These are phyloP conservation scores for Pachypeltis micranthus DNA, from an alignment of 1,140 invertebrate genomes.

Conservation along the genomic window DNA sequence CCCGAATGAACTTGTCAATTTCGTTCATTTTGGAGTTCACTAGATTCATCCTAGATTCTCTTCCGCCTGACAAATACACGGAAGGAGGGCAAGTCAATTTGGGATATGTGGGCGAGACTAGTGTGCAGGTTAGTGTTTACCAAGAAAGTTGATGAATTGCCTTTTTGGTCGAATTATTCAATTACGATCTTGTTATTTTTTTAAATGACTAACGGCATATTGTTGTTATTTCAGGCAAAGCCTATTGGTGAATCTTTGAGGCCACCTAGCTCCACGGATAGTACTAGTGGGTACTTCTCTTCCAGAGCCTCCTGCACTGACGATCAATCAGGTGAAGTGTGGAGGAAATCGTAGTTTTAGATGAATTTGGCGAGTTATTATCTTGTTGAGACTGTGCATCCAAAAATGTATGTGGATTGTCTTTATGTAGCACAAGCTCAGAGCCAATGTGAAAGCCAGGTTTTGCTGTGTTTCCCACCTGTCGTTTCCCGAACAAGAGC, in stretches of 20 bases:
- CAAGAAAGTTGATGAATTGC: too few species aligned
- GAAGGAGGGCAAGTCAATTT: slow-evolving; percentile 55
- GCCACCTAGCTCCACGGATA: slow-evolving; percentile 38
- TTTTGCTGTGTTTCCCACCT: too few species aligned
- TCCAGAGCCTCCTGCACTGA: slow-evolving; percentile 33
- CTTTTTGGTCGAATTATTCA: too few species aligned
- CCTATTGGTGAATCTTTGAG: slow-evolving; percentile 16
- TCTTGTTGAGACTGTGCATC: too few species aligned
- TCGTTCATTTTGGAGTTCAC: slow-evolving; percentile 55
- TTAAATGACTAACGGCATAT: too few species aligned
- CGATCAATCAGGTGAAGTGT: slow-evolving; percentile 27
- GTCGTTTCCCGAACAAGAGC: too few species aligned
- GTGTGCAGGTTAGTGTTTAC: slow-evolving; percentile 26
- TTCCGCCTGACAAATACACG: slow-evolving; percentile 42
- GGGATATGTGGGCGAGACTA: slow-evolving; percentile 46
- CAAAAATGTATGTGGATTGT: too few species aligned
- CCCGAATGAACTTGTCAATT: slow-evolving; percentile 57
- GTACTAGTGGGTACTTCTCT: slow-evolving; percentile 46
- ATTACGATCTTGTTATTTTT: too few species aligned
- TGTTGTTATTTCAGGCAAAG: slow-evolving; percentile 21
- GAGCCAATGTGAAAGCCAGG: too few species aligned
- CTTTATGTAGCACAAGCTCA: too few species aligned
- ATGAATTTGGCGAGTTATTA: too few species aligned
- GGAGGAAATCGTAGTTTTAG: too few species aligned
- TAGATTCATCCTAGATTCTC: slow-evolving; percentile 51